Base-by-base conservation (phyloP, 2,113 vertebrate genomes). In the Dunckerocampus dactyliophorus region DNA sequence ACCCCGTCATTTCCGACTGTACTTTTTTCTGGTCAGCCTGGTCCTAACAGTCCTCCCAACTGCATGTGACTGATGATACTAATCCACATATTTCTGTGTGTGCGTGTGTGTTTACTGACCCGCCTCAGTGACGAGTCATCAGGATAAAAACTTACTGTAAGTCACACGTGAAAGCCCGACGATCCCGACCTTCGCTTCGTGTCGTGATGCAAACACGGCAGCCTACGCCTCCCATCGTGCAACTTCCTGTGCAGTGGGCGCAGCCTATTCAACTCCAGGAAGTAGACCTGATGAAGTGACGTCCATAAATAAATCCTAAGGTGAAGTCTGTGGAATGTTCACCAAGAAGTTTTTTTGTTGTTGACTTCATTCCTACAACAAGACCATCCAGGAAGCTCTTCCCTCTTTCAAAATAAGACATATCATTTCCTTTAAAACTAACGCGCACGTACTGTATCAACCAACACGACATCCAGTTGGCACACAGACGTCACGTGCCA, bases 201-300 rank as follows among this genome's bases (percentile, higher is more conserved):
- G 39, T 43, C 3, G 39, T 8, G 9, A 39, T 6, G 37, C 17
- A 10, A 24, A 64, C 4, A 16, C 10, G 10, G 9, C 19, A 34
- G 3, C n/a, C 39, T 47, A 10, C 43, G 34, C 67, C 21, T 62
- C 57, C 62, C 47, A 63, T 11, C 17, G 54, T 56, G 62, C 47
- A 65, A 53, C 48, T 52, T 5, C 14, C 6, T 21, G 39, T 43
- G 39, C 39, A 14, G 39, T 43, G 39, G 39, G 39, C 39, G 39
- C 12, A 14, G 39, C 39, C 39, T 43, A 14, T 43, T 4, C 12
- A 0, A 8, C 53, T 12, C 5, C 28, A 14, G 11, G 49, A 50
- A 50, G 49, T 50, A 10, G 49, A 5, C 49, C 13, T 3, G 39
- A 43, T 43, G 31, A 34, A 34, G 31, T 12, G 37, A 39, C 37